Conservation (phyloP, 2,797 vertebrate genomes). For the Prunella strophiata region DNA sequence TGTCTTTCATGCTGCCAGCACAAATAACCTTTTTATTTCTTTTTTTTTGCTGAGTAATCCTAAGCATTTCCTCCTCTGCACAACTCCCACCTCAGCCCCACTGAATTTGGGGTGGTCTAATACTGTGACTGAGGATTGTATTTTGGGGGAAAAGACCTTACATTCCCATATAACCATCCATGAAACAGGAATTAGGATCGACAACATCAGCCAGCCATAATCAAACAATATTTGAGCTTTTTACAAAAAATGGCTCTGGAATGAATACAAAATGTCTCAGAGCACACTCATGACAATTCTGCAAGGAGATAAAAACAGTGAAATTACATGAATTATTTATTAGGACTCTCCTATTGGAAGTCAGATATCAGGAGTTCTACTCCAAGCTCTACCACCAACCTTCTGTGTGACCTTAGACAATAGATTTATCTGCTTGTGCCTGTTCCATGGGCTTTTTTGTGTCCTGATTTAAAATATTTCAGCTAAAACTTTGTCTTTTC, state of each 20-base stretch:
- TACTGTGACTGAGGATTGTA: not conserved
- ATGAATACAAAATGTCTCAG: not conserved
- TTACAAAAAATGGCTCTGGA: not conserved
- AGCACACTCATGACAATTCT: not conserved
- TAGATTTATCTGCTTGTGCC: not conserved
- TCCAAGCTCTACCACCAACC: not conserved
- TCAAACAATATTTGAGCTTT: not conserved
- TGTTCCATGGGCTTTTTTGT: not conserved
- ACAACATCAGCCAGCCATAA: not conserved
- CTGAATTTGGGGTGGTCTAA: not conserved
- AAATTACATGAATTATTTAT: slow-evolving; percentile 64
- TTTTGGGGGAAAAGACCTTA: not conserved
- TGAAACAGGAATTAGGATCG: not conserved
- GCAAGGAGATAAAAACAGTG: slow-evolving; percentile 30
- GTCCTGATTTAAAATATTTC: not conserved
- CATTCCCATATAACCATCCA: not conserved
- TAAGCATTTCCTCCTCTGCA: not conserved
- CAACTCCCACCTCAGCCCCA: not conserved
- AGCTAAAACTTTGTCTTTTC: not conserved
- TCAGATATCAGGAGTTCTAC: not conserved
- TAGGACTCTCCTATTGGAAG: not conserved
- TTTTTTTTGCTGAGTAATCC: not conserved
- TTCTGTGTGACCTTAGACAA: not conserved
- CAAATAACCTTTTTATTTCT: not conserved
- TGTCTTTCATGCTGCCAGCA: not conserved